These are phyloP conservation scores for Actinostola sp. DNA, from an alignment of 92 coral and sea anemone genomes.

Conservation along the genomic window DNA sequence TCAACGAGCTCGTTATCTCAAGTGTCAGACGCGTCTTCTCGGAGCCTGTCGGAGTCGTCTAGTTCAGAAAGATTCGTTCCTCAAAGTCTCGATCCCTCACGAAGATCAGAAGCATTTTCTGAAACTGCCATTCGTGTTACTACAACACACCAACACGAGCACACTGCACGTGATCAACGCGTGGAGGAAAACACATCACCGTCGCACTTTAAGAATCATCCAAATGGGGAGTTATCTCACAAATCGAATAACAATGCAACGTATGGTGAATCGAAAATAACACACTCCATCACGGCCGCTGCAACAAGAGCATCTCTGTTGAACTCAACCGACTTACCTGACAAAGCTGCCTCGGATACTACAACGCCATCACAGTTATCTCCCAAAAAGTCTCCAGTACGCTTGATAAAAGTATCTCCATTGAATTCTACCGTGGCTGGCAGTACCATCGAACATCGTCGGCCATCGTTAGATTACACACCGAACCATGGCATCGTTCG, in stretches of 20 bases:
- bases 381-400: slow-evolving; percentile 16
- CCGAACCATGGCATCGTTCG: slow-evolving; percentile 31
- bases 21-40: slow-evolving; percentile 24
- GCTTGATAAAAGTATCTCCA: slow-evolving; percentile 17
- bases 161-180: background rate
- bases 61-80: slow-evolving; percentile 26
- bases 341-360: background rate
- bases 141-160: background rate
- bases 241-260: background rate
- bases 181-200: no score
- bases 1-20: slow-evolving; percentile 36
- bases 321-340: background rate
- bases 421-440: slow-evolving; percentile 7
- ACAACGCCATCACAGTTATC: slow-evolving; percentile 11
- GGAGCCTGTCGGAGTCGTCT: slow-evolving; percentile 41
- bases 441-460: slow-evolving; percentile 9
- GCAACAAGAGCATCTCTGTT: background rate
- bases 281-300: background rate
- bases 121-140: background rate
- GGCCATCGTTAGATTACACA: slow-evolving; percentile 21
- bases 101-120: background rate
- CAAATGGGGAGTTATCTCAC: background rate
- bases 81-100: background rate
- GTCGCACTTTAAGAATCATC: background rate
- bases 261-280: background rate